Percentiles rank a stretch among this genome's conserved stretches.
These are phyloP conservation scores for Caenorhabditis sp. DNA, from an alignment of 2,888 invertebrate species.

Conservation along the genomic window DNA sequence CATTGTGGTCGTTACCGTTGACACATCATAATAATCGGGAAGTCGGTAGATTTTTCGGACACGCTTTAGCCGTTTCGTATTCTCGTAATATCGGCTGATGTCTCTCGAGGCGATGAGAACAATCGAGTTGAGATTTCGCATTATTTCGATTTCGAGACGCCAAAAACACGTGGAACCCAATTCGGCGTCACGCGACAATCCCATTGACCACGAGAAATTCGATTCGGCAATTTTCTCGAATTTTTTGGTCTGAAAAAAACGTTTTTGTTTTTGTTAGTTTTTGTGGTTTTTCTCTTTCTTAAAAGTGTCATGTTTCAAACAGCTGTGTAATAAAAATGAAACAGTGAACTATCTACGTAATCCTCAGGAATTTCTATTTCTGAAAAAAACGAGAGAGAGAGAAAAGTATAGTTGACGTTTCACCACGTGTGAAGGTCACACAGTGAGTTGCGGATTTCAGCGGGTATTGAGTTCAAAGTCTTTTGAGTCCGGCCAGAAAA, in stretches of 20 bases:
- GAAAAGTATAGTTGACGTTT: no score
- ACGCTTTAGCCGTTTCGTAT: constrained; percentile 64
- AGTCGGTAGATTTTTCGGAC: constrained; percentile 65
- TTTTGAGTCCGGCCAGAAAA: no score
- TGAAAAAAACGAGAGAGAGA: background rate
- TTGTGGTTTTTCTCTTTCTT: background rate
- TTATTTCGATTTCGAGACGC: constrained; percentile 64
- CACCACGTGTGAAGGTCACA: no score
- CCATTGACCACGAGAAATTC: constrained; percentile 65
- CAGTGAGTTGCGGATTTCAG: no score
- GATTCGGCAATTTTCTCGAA: constrained; percentile 65
- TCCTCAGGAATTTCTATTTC: background rate
- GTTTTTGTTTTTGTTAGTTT: background rate
- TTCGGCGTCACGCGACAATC: constrained; percentile 57
- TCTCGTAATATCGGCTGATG: constrained; percentile 61
- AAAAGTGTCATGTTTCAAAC: background rate
- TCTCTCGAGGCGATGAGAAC: constrained; percentile 66
- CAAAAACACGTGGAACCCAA: constrained; percentile 64
- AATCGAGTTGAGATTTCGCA: constrained; percentile 60
- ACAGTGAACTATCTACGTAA: background rate
- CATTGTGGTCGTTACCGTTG: constrained; percentile 61
- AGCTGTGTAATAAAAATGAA: constrained; percentile 5
- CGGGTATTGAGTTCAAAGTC: no score
- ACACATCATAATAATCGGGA: constrained; percentile 64
- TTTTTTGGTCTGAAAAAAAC: constrained; percentile 63